Conservation (phyloP, 2,113 vertebrate genomes). For the Tangachromis dhanisi region DNA sequence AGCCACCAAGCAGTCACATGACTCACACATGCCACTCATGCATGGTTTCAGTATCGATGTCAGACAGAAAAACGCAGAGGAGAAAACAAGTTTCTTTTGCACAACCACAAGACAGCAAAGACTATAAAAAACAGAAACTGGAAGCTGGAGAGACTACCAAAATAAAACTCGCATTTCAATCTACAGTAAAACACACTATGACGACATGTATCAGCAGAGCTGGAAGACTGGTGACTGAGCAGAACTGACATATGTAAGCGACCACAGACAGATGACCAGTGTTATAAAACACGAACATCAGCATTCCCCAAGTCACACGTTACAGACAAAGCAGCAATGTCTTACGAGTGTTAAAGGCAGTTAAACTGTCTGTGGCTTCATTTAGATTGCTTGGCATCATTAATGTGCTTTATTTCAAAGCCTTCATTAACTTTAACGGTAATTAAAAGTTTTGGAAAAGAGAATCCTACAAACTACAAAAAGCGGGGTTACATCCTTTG, state of each 20-base stretch:
- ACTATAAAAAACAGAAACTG: not conserved
- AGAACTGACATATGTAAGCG: not conserved
- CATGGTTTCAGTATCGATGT: constrained; percentile 53
- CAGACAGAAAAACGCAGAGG: constrained; percentile 6
- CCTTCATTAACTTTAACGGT: not conserved
- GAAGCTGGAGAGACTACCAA: not conserved
- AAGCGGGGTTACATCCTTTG: not conserved
- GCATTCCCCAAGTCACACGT: not conserved
- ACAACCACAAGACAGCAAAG: constrained; percentile 1
- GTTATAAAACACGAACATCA: not conserved
- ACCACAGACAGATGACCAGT: not conserved
- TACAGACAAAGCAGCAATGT: not conserved
- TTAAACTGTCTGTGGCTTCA: not conserved
- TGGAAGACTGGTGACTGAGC: not conserved
- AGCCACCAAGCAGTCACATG: constrained; percentile 51
- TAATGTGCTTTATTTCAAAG: not conserved
- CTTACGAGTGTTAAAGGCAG: not conserved
- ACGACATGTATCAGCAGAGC: not conserved
- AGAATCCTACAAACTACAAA: not conserved
- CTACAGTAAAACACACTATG: not conserved
- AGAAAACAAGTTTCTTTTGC: constrained; percentile 43
- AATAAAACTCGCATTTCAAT: not conserved
- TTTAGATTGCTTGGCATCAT: not conserved
- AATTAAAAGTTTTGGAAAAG: not conserved
- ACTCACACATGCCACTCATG: constrained; percentile 45